These are phyloP conservation scores for Entomyzon cyanotis DNA, from an alignment of 2,113 vertebrate genomes.

Conservation along the genomic window DNA sequence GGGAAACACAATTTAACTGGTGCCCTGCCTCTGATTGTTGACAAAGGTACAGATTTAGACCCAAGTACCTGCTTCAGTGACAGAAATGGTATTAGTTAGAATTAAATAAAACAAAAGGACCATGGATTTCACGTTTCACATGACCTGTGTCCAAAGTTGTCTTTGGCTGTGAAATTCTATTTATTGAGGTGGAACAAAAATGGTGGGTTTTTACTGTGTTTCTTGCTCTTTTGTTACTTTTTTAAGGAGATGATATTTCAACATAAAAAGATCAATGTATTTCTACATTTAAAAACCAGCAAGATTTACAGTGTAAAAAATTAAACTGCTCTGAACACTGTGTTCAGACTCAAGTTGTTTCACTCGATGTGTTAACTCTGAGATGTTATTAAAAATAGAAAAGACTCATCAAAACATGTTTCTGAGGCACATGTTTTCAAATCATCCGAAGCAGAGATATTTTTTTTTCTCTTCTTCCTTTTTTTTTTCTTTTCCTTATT, in stretches of 20 bases:
- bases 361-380: neutral
- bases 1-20: neutral
- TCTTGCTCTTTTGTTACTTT: neutral
- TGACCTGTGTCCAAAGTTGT: neutral
- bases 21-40: neutral
- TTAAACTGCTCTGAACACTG: neutral
- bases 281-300: neutral
- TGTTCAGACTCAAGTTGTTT: neutral
- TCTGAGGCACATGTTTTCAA: neutral
- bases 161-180: neutral
- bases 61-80: neutral
- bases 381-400: neutral
- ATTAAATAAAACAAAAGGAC: neutral
- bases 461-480: accelerated
- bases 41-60: neutral
- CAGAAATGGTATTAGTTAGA: neutral
- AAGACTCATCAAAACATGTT: neutral
- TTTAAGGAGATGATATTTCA: neutral
- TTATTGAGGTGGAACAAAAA: neutral
- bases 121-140: neutral
- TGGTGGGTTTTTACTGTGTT: accelerated
- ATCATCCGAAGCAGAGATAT: neutral
- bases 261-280: neutral
- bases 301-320: neutral
- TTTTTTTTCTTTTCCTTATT: neutral